These are phyloP conservation scores for Pangasius mekongensis DNA, from an alignment of 2,797 vertebrate species.

Conservation along the genomic window DNA sequence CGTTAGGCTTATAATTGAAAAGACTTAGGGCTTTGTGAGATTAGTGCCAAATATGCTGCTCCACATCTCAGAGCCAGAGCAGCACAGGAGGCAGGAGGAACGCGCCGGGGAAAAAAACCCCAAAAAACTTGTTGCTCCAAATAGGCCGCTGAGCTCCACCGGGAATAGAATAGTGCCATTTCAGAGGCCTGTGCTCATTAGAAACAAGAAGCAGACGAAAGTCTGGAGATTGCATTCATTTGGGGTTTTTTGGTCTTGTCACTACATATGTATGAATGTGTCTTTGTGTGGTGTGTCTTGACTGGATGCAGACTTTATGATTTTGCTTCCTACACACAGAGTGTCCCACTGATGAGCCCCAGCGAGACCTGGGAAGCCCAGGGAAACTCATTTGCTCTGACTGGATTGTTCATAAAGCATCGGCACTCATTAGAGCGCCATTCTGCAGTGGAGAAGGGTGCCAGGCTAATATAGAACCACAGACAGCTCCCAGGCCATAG, in stretches of 20 bases:
- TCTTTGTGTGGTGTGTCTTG: slow-evolving; percentile 23
- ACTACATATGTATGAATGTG: slow-evolving; percentile 19
- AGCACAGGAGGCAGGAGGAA: slow-evolving; percentile 1
- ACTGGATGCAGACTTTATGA: slow-evolving; percentile 24
- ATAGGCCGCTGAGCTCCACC: slow-evolving; percentile 1
- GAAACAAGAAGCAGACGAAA: slow-evolving; percentile 25
- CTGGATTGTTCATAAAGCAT: slow-evolving; percentile 38
- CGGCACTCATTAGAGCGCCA: slow-evolving; percentile 17
- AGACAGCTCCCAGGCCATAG: slow-evolving; percentile 22
- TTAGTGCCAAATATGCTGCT: slow-evolving; percentile 15
- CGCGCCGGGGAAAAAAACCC: background rate
- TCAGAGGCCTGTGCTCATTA: slow-evolving; percentile 35
- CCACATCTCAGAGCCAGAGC: slow-evolving; percentile 8
- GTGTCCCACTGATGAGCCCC: slow-evolving; percentile 31
- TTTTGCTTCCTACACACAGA: slow-evolving; percentile 20
- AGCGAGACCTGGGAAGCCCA: slow-evolving; percentile 22
- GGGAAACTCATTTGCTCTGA: slow-evolving; percentile 29
- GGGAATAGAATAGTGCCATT: slow-evolving; percentile 34
- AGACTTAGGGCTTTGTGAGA: background rate
- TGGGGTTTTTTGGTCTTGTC: background rate
- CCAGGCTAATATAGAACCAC: slow-evolving; percentile 24
- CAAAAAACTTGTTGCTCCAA: slow-evolving; percentile 32
- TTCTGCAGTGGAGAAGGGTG: slow-evolving; percentile 17
- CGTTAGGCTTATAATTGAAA: background rate
- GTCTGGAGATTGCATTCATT: slow-evolving; percentile 5